phyloP scores from a whole-genome alignment of 2,888 invertebrate species.

The Beris chalybata region DNA sequence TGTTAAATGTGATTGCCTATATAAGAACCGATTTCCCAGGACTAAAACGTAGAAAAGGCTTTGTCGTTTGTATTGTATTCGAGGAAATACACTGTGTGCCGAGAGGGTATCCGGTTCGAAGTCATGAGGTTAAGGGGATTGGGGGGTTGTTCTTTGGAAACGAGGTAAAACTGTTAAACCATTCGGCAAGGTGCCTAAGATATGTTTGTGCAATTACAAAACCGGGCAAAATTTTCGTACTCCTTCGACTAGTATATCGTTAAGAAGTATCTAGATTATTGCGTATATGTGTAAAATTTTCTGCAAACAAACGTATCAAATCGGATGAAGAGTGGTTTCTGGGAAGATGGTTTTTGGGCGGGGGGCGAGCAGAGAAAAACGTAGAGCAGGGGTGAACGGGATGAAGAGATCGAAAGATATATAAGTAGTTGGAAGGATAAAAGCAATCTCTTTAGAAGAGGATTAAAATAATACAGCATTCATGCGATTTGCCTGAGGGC shows the following conservation, averaged over 20 bases:
- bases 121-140: conserved; percentile 8
- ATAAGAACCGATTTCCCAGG: conserved; percentile 14
- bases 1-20: not conserved
- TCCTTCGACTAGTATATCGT: not conserved
- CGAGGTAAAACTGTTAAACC: conserved; percentile 23
- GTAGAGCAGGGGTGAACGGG: not conserved
- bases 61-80: conserved; percentile 5
- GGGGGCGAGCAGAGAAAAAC: not conserved
- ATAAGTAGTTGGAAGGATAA: conserved; percentile 24
- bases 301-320: conserved; percentile 30
- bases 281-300: conserved; percentile 12
- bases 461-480: conserved; percentile 33
- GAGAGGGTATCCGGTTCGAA: conserved; percentile 6
- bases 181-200: conserved; percentile 6
- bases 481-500: conserved; percentile 20
- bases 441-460: conserved; percentile 33
- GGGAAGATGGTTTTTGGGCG: not conserved
- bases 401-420: conserved; percentile 4
- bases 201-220: conserved; percentile 19
- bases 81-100: conserved; percentile 12
- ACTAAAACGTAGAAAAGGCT: conserved; percentile 20
- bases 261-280: conserved; percentile 1
- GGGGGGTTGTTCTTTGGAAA: not conserved
- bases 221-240: not conserved
- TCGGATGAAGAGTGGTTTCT: conserved; percentile 23